Percentiles rank a stretch among this genome's conserved stretches.
These are phyloP conservation scores for Saccopteryx leptura DNA, from an alignment of 2,113 vertebrate genomes.

Conservation along the genomic window DNA sequence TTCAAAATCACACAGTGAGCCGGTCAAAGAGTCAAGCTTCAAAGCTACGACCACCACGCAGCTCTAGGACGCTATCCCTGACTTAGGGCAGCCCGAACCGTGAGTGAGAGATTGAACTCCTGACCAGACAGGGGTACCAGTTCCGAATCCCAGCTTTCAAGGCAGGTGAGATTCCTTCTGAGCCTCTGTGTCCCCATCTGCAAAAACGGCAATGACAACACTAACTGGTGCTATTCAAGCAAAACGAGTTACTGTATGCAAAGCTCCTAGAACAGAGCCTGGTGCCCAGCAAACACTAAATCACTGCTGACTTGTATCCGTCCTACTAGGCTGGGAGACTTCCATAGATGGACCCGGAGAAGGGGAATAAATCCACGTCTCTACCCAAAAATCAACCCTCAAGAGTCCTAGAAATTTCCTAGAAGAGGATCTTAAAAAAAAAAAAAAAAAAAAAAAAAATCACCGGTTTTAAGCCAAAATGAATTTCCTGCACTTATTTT, in stretches of 20 bases:
- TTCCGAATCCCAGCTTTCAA: neutral
- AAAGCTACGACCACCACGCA: neutral
- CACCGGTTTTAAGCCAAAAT: conserved; percentile 28
- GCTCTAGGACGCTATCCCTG: neutral
- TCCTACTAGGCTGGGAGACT: neutral
- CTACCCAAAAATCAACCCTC: neutral
- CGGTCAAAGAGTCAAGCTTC: neutral
- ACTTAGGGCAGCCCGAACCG: too few species aligned
- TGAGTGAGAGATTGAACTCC: neutral
- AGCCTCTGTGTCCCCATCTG: neutral
- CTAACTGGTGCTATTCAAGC: neutral
- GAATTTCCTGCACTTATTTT: neutral
- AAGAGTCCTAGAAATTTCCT: conserved; percentile 55
- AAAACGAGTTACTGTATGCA: neutral
- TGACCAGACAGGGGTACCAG: neutral
- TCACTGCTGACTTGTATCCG: neutral
- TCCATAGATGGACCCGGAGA: neutral
- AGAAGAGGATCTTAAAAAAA: conserved; percentile 56
- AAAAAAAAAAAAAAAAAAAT: too few species aligned
- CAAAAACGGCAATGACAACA: neutral
- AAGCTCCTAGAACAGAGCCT: neutral
- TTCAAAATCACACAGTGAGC: neutral
- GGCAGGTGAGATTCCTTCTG: neutral
- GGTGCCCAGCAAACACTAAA: neutral
- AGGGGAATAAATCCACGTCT: neutral